Base-by-base conservation (phyloP, 2,113 vertebrate genomes). In the Lathamus discolor region DNA sequence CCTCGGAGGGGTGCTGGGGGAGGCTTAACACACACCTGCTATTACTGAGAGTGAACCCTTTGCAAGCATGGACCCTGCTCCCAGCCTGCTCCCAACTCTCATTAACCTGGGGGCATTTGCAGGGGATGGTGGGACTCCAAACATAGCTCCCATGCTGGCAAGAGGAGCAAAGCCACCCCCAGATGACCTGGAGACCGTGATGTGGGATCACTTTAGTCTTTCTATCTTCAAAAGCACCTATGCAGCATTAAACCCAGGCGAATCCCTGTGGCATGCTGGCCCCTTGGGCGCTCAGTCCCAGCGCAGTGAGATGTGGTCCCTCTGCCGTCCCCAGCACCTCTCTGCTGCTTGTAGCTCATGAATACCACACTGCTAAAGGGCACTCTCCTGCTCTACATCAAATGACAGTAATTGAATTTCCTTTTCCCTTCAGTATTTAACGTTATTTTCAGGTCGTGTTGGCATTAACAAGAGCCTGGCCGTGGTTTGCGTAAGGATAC, bases 321-420 rank as follows among this genome's bases (percentile, higher is more conserved):
- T 86, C 43, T 27, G 28, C 48, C 2, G 1, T 82, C 62, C 44
- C 57, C 64, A 37, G 59, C 90, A 44, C 46, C 59, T 77, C 85
- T 72, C 79, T 0, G 11, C 88, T 93, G 79, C 94, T 64, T 62
- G 41, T 54, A 52, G 62, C 95, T 95, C 67, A 51, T 91, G 85
- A 95, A 73, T 1, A 1, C 78, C 77, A 8, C 51, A 18, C 69
- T 87, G 94, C 89, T 86, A 92, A 94, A 95, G 88, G 94, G 93
- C 82, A 85, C 59, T 95, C 82, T 91, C 61, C 77, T 89, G 92
- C 86, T 96, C 83, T 75, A 86, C 86, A 84, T 91, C 92, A 80
- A 88, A 81, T 85, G 80, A 73, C 66, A 94, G 86, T 94, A 96
- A 94, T 95, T 96, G 92, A 95, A 96, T 96, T 96, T 95, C 82